Evolutionary conservation across 2,888 invertebrate species (phyloP).

Genomic region (Tenthredo livida): DNA sequence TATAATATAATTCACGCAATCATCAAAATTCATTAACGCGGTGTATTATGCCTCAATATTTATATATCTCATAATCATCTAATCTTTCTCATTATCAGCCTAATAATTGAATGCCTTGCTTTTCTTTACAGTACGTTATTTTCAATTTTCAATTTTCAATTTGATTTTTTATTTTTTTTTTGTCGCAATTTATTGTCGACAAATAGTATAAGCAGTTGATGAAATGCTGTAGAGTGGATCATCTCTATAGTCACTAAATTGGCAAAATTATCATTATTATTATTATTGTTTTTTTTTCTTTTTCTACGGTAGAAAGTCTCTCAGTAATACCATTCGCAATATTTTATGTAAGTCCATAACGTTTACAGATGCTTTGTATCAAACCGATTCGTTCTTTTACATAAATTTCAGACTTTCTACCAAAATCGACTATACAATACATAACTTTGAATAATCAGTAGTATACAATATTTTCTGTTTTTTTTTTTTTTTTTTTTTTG

Average conservation of each 20-base stretch:
- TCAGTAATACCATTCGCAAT: slow-evolving; percentile 13
- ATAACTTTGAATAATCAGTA: slow-evolving; percentile 24
- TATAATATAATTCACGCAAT: slow-evolving; percentile 49
- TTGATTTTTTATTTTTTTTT: not conserved
- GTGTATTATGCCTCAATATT: slow-evolving; percentile 38
- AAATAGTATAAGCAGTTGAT: slow-evolving; percentile 35
- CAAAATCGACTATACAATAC: slow-evolving; percentile 8
- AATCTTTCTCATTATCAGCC: slow-evolving; percentile 47
- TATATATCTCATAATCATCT: slow-evolving; percentile 32
- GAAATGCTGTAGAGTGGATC: not conserved
- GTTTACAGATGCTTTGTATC: not conserved
- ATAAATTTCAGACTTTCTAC: slow-evolving; percentile 34
- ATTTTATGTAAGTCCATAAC: not conserved
- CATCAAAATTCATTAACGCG: slow-evolving; percentile 6
- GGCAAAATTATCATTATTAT: not conserved
- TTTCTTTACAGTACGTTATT: slow-evolving; percentile 34
- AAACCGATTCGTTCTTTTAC: not conserved
- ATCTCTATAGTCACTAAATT: not conserved
- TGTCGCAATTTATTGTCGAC: not conserved
- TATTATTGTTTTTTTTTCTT: not conserved
- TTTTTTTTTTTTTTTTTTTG: not conserved
- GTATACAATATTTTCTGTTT: slow-evolving; percentile 38
- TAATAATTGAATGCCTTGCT: slow-evolving; percentile 41
- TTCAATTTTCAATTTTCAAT: slow-evolving; percentile 1
- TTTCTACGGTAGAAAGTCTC: slow-evolving; percentile 19